Evolutionary conservation across 1,140 invertebrate genomes (phyloP).

Genomic region (Prorops nasuta): DNA sequence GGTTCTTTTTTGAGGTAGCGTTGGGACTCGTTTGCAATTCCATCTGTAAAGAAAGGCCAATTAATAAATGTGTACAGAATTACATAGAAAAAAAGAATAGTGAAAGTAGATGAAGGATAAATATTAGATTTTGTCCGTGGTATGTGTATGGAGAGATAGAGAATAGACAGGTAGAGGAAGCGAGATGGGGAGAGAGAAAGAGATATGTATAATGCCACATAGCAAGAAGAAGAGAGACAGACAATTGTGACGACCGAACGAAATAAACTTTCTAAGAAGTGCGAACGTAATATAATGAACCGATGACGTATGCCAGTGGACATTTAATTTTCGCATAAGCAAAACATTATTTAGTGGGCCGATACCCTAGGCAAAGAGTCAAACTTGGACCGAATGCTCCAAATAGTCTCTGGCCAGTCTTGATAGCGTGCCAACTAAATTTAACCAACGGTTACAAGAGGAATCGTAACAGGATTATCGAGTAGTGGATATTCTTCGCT

Average conservation of each 20-base stretch:
- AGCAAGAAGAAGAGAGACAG: conserved; percentile 13
- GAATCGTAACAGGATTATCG: no score
- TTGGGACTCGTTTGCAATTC: conserved; percentile 42
- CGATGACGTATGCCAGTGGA: no score
- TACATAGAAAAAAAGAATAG: background rate
- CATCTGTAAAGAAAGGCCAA: conserved; percentile 38
- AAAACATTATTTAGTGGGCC: no score
- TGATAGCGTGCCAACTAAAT: background rate
- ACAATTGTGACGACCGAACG: no score
- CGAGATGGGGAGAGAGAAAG: background rate
- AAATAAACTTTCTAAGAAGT: no score
- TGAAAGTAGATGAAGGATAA: background rate
- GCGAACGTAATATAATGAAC: no score
- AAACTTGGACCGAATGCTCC: background rate
- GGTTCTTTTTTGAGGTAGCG: conserved; percentile 32
- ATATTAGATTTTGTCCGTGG: background rate
- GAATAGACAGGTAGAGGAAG: background rate
- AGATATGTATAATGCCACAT: background rate
- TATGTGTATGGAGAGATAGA: no score
- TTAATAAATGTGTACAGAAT: background rate
- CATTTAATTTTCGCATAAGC: no score
- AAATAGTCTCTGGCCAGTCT: background rate
- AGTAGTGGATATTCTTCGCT: no score
- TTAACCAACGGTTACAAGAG: no score
- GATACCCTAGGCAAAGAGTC: background rate